phyloP scores from a whole-genome alignment of 2,113 vertebrate genomes.

The Sapajus apella region DNA sequence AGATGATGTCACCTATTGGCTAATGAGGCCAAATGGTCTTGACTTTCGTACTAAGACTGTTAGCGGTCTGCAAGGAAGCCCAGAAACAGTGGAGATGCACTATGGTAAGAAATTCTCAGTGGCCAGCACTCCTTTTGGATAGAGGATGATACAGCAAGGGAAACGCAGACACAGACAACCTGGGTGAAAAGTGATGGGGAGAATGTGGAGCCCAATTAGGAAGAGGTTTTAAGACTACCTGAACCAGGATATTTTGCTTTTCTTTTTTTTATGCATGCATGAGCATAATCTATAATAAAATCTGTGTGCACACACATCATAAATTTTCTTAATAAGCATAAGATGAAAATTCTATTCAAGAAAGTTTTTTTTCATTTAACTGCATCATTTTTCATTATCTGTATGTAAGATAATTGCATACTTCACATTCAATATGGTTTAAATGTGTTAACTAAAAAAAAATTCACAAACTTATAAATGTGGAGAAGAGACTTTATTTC shows the following conservation, averaged over 20 bases:
- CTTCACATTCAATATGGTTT: not conserved
- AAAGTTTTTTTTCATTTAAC: not conserved
- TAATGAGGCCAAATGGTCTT: not conserved
- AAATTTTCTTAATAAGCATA: not conserved
- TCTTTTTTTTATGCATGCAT: not conserved
- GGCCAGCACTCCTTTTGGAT: not conserved
- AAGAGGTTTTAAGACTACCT: not conserved
- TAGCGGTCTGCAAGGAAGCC: not conserved
- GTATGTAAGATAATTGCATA: not conserved
- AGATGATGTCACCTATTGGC: not conserved
- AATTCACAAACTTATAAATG: no score
- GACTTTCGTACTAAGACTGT: not conserved
- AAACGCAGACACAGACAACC: not conserved
- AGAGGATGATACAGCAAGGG: no score
- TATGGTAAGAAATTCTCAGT: not conserved
- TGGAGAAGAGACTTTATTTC: no score
- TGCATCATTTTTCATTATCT: not conserved
- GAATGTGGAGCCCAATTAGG: not conserved
- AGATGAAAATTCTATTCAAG: not conserved
- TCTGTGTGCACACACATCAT: not conserved
- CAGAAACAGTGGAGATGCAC: not conserved
- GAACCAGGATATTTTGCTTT: not conserved
- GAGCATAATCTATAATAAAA: not conserved
- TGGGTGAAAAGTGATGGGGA: not conserved
- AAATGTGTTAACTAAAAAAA: no score